These are phyloP conservation scores for Rhinichthys osculus DNA, from an alignment of 2,797 vertebrate species.

Conservation along the genomic window DNA sequence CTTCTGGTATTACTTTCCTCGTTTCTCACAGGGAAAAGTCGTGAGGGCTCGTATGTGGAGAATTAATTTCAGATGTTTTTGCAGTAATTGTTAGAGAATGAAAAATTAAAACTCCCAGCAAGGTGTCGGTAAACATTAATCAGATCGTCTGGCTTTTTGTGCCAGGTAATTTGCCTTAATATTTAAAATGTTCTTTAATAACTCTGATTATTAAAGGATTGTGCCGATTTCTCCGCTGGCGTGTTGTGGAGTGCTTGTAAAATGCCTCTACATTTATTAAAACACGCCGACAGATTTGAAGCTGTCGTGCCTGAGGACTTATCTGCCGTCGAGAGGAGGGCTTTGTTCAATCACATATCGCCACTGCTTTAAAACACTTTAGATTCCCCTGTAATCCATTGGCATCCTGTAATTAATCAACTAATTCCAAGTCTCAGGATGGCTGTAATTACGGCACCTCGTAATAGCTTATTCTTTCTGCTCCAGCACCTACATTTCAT, in stretches of 20 bases:
- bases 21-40: conserved; percentile 43
- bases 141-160: conserved; percentile 13
- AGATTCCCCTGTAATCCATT: conserved; percentile 81
- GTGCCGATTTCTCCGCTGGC: background rate
- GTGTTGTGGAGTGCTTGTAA: conserved; percentile 23
- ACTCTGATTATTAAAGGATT: conserved; percentile 35
- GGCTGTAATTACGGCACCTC: conserved; percentile 95
- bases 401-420: conserved; percentile 89
- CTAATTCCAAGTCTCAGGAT: conserved; percentile 86
- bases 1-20: conserved; percentile 53
- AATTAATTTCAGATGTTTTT: conserved; percentile 28
- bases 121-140: conserved; percentile 52
- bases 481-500: conserved; percentile 99
- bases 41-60: conserved; percentile 10
- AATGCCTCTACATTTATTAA: conserved; percentile 59
- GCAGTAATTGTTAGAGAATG: conserved; percentile 47
- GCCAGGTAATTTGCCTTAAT: conserved; percentile 49
- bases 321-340: conserved; percentile 73
- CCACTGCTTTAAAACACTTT: conserved; percentile 77
- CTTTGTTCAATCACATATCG: conserved; percentile 82
- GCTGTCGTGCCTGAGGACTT: conserved; percentile 55
- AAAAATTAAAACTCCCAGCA: conserved; percentile 42
- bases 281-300: conserved; percentile 52
- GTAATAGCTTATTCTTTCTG: conserved; percentile 99
- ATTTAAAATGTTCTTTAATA: conserved; percentile 44